phyloP scores from a whole-genome alignment of 2,113 vertebrate species.

The Ciconia stormi region DNA sequence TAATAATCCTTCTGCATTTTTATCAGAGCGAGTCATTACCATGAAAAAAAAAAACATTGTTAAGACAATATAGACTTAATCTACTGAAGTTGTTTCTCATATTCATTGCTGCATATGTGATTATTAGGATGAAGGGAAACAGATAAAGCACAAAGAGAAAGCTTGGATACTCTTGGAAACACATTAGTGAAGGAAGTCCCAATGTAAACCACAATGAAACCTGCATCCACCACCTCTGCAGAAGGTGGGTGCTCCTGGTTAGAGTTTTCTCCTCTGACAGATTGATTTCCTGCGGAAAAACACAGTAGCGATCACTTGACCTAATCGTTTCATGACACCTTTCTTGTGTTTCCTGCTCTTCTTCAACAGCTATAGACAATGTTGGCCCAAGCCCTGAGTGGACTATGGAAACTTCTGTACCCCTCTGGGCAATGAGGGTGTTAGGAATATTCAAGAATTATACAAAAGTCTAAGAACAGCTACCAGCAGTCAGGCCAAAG shows the following conservation, averaged over 20 bases:
- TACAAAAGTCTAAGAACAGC: not conserved
- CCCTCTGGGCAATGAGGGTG: not conserved
- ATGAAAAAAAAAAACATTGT: not conserved
- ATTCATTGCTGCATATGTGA: not conserved
- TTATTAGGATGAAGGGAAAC: not conserved
- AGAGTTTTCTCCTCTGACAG: not conserved
- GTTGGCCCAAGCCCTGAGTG: not conserved
- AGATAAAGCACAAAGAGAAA: not conserved
- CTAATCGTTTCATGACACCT: not conserved
- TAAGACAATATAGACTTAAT: not conserved
- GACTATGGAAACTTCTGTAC: not conserved
- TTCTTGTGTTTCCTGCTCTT: not conserved
- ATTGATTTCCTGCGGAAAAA: not conserved
- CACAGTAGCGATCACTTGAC: not conserved
- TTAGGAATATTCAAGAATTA: not conserved
- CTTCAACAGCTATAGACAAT: not conserved
- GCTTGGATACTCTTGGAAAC: not conserved
- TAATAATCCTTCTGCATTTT: not conserved
- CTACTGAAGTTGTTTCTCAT: not conserved
- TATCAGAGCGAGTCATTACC: not conserved
- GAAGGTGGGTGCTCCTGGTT: not conserved
- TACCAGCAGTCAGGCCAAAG: not conserved
- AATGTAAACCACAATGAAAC: not conserved
- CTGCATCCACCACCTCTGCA: not conserved
- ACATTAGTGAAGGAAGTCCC: not conserved